Base-by-base conservation (phyloP, 1,140 invertebrate species). In the Ladona fulva region DNA sequence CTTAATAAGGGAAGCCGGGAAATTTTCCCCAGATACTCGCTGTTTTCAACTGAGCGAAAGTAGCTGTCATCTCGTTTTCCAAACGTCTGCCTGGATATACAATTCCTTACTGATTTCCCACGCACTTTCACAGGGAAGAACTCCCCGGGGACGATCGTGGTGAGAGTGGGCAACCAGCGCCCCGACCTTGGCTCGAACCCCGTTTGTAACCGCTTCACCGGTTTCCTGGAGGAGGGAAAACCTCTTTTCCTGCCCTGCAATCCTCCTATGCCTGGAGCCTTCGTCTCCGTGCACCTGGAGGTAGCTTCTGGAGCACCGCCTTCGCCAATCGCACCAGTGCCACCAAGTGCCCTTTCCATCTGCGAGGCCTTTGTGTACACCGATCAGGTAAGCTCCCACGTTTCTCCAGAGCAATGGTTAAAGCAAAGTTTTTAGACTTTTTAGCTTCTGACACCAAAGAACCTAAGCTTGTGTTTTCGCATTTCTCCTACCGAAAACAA, bases 291-390 rank as follows among this genome's bases (percentile, higher is more conserved):
- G 0, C 95, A 97, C 83, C 84, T 97, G 74, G 95, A 97, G 86
- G 90, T 91, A 0, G 84, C 85, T 0, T 75, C 74, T 3, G 52
- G 52, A 66, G 52, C 16, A 19, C 52, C 52, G 1, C 52, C 52
- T 66, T 66, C 52, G 52, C 52, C 52, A 3, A 66, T 66, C 52
- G 52, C 52, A 3, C 86, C 91, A 0, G 86, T 88, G 7, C 88
- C 89, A 0, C 88, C 87, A 73, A 88, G 87, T 25, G 92, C 94
- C 75, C 86, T 97, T 5, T 97, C 95, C 0, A 94, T 97, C n/a
- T 97, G 95, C 84, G 95, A 97, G 86, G 94, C 95, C 0, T 97
- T 97, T 82, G 95, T 97, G 16, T 97, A 97, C 83, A 97, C 96
- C 0, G 95, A 97, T 86, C 95, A 97, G 87, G 90, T 90, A 83